These are phyloP conservation scores for Montifringilla adamsi DNA, from an alignment of 2,113 vertebrate genomes.

Conservation along the genomic window DNA sequence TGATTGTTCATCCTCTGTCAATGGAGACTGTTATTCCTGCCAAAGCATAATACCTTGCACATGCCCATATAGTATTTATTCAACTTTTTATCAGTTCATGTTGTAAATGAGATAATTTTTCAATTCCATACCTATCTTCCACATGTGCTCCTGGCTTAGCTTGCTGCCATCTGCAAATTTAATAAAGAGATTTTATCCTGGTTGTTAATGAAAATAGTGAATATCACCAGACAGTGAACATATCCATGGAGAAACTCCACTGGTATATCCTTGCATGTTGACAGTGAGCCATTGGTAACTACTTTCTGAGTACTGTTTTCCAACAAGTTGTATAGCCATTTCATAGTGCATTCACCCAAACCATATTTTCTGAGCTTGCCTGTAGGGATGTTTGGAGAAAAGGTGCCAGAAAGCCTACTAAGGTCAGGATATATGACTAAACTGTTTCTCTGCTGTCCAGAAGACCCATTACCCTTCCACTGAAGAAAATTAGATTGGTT, in stretches of 20 bases:
- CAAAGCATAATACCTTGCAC: neutral
- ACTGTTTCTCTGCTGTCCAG: neutral
- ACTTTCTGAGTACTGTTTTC: conserved; percentile 3
- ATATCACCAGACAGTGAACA: neutral
- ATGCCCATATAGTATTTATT: neutral
- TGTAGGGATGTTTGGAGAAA: neutral
- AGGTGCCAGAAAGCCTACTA: neutral
- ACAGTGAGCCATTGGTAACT: conserved; percentile 18
- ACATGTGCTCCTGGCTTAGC: neutral
- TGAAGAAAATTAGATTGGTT: conserved; percentile 25
- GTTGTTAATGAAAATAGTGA: conserved; percentile 55
- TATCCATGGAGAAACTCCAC: conserved; percentile 12
- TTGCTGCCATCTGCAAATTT: conserved; percentile 48
- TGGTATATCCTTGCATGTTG: conserved; percentile 25
- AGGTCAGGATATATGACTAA: conserved; percentile 5
- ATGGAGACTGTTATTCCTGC: neutral
- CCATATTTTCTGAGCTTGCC: neutral
- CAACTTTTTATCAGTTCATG: neutral
- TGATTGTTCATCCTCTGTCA: neutral
- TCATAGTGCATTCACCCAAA: neutral
- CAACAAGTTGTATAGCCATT: neutral
- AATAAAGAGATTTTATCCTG: conserved; percentile 37
- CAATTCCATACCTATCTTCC: conserved; percentile 9
- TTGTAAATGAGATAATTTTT: neutral
- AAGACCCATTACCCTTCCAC: conserved; percentile 19